Conservation (phyloP, 2,888 invertebrate species). For the Cryptus armator region DNA sequence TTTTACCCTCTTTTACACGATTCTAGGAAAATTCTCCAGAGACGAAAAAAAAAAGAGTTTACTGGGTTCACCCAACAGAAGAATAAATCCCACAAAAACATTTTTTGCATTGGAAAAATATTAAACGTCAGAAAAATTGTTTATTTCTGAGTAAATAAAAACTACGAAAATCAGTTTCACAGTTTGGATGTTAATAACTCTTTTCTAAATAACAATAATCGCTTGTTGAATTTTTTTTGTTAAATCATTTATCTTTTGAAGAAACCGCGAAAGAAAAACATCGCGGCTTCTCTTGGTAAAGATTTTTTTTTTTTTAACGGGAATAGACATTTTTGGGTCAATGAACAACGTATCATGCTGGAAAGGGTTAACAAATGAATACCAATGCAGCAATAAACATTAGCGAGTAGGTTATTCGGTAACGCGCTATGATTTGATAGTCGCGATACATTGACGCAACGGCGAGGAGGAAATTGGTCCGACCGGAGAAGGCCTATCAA, state of each 20-base stretch:
- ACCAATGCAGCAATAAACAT: neutral
- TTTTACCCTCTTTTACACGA: slow-evolving; percentile 30
- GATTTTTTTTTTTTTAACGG: too few species aligned
- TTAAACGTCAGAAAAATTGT: neutral
- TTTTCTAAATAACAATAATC: too few species aligned
- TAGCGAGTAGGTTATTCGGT: neutral
- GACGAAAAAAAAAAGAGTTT: neutral
- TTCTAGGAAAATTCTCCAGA: slow-evolving; percentile 35
- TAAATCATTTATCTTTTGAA: too few species aligned
- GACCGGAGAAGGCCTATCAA: slow-evolving; percentile 75
- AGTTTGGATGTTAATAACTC: too few species aligned
- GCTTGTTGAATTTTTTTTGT: too few species aligned
- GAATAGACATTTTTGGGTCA: neutral
- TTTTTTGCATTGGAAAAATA: neutral
- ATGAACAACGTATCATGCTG: too few species aligned
- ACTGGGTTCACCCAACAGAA: slow-evolving; percentile 5
- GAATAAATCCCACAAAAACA: slow-evolving; percentile 59
- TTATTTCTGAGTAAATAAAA: too few species aligned
- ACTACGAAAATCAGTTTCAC: too few species aligned
- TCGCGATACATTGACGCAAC: neutral
- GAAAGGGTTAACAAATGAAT: neutral
- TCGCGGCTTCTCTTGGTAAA: too few species aligned
- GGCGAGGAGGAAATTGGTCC: slow-evolving; percentile 36
- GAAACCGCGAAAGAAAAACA: too few species aligned
- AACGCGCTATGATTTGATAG: neutral